These are phyloP conservation scores for Galerucella pusilla DNA, from an alignment of 2,888 invertebrate genomes.

Conservation along the genomic window DNA sequence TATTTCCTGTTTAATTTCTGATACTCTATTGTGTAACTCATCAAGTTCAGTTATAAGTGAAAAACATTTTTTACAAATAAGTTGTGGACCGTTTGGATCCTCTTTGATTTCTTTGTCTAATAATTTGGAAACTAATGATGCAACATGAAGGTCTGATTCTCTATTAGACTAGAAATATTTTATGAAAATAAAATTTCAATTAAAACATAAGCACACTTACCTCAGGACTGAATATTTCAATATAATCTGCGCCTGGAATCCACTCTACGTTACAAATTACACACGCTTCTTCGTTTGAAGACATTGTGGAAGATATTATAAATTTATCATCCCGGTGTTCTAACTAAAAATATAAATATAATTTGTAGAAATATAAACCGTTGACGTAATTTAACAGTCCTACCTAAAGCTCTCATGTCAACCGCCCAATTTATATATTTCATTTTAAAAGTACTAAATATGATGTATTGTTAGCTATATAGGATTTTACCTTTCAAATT, in stretches of 20 bases:
- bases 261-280: conserved; percentile 72
- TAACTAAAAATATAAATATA: conserved; percentile 17
- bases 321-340: conserved; percentile 20
- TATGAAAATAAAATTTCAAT: conserved; percentile 12
- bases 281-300: conserved; percentile 65
- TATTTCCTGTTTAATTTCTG: conserved; percentile 68
- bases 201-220: conserved; percentile 49
- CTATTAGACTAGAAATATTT: conserved; percentile 15
- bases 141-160: conserved; percentile 32
- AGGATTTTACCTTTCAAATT: conserved; percentile 60
- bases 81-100: conserved; percentile 67
- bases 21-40: conserved; percentile 67
- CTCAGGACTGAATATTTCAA: conserved; percentile 67
- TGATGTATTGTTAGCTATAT: conserved; percentile 13
- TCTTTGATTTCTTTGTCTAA: conserved; percentile 67
- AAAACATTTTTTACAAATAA: conserved; percentile 77
- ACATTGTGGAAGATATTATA: conserved; percentile 55
- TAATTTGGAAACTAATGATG: conserved; percentile 61
- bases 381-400: conserved; percentile 21
- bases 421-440: conserved; percentile 15
- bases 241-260: conserved; percentile 67
- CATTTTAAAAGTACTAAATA: conserved; percentile 23
- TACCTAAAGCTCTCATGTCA: conserved; percentile 21
- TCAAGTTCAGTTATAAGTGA: conserved; percentile 74
- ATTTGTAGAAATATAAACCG: conserved; percentile 4